These are phyloP conservation scores for Zaprionus lineosus DNA, from an alignment of 2,888 invertebrate species.

Conservation along the genomic window DNA sequence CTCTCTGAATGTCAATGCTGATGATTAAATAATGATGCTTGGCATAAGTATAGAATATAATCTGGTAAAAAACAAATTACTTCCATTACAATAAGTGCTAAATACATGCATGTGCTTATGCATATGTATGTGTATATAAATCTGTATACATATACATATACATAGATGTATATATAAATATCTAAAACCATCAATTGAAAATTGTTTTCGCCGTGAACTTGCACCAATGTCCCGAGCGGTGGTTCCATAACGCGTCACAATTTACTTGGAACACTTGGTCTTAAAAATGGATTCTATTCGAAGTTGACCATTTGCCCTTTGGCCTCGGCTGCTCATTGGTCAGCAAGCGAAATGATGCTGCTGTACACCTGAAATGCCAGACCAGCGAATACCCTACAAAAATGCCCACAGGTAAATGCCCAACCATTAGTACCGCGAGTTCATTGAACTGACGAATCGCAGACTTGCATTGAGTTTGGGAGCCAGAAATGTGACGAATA, in stretches of 20 bases:
- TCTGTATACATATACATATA: neutral
- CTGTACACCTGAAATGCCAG: too few relatives aligned
- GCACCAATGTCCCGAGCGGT: slow-evolving; percentile 28
- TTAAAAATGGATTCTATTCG: slow-evolving; percentile 16
- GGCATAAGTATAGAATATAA: slow-evolving; percentile 12
- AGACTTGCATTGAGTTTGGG: too few relatives aligned
- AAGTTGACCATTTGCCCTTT: slow-evolving; percentile 59
- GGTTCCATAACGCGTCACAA: slow-evolving; percentile 26
- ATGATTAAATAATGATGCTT: slow-evolving; percentile 7
- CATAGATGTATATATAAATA: slow-evolving; percentile 11
- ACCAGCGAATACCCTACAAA: too few relatives aligned
- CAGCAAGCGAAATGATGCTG: neutral
- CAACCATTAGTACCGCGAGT: too few relatives aligned
- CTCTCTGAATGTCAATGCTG: slow-evolving; percentile 6
- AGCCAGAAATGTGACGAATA: too few relatives aligned
- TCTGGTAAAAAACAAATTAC: slow-evolving; percentile 3
- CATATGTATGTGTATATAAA: slow-evolving; percentile 13
- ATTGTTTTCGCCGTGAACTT: slow-evolving; percentile 73
- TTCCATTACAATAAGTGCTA: slow-evolving; percentile 28
- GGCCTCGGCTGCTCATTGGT: slow-evolving; percentile 40
- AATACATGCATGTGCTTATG: neutral
- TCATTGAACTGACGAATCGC: too few relatives aligned
- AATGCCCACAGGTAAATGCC: too few relatives aligned
- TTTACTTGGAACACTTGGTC: slow-evolving; percentile 11
- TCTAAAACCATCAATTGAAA: slow-evolving; percentile 35